Percentiles rank a stretch among this genome's conserved stretches.
Evolutionary conservation across 2,113 vertebrate genomes (phyloP).

Genomic region (Alosa alosa): DNA sequence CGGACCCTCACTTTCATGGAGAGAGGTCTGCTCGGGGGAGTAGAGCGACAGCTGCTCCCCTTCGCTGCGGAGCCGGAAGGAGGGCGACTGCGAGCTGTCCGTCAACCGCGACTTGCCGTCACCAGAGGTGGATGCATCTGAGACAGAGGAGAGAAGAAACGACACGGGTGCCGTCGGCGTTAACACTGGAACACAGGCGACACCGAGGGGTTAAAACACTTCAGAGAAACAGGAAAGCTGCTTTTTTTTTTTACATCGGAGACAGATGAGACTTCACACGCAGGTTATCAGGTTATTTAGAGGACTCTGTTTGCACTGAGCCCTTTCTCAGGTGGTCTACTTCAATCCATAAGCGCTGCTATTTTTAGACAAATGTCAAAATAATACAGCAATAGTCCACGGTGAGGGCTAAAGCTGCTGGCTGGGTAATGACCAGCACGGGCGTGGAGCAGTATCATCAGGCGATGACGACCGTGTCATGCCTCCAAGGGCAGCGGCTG

Average conservation of each 20-base stretch:
- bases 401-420: neutral
- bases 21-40: constrained; percentile 89
- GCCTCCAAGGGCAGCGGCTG: neutral
- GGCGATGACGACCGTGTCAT: neutral
- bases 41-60: constrained; percentile 85
- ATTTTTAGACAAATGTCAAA: constrained; percentile 1
- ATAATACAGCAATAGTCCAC: neutral
- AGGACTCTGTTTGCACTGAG: neutral
- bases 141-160: neutral
- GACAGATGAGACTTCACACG: too few species aligned
- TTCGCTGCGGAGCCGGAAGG: constrained; percentile 83
- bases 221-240: neutral
- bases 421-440: neutral
- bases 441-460: neutral
- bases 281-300: neutral
- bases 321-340: too few species aligned
- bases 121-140: constrained; percentile 80
- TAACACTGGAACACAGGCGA: too few species aligned
- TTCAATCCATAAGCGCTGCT: neutral
- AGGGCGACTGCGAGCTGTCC: constrained; percentile 80
- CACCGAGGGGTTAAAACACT: neutral
- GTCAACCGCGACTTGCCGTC: constrained; percentile 79
- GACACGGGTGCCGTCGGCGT: neutral
- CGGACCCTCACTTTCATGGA: constrained; percentile 99
- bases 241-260: neutral